A percentile compares a stretch with the other conserved stretches of the same genome.
These are phyloP conservation scores for Pocillopora meandrina DNA, from an alignment of 92 coral and sea anemone species.

Conservation along the genomic window DNA sequence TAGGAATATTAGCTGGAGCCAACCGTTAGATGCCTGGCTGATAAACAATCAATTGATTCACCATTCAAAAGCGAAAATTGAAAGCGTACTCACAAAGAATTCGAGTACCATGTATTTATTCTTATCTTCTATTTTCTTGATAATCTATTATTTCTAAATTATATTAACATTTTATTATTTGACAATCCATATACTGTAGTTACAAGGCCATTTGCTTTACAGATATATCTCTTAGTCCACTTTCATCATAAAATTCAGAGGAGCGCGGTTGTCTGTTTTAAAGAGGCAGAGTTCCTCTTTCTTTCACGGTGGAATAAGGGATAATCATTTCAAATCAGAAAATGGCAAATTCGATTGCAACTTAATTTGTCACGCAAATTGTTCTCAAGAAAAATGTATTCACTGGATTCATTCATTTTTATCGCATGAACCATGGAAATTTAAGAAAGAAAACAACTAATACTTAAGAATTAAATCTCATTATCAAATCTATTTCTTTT, in stretches of 20 bases:
- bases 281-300: not conserved
- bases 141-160: slow-evolving; percentile 43
- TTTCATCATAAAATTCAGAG: not conserved
- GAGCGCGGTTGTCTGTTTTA: too few species aligned
- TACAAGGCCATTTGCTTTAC: slow-evolving; percentile 33
- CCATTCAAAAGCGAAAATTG: slow-evolving; percentile 69
- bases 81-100: slow-evolving; percentile 67
- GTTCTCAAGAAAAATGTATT: too few species aligned
- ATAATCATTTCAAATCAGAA: too few species aligned
- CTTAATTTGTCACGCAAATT: too few species aligned
- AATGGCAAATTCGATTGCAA: too few species aligned
- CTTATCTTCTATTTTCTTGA: slow-evolving; percentile 45
- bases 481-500: slow-evolving; percentile 22
- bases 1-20: slow-evolving; percentile 17
- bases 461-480: not conserved
- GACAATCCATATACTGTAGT: slow-evolving; percentile 20
- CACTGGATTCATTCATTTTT: not conserved
- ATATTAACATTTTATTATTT: slow-evolving; percentile 20
- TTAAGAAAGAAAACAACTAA: not conserved
- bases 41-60: slow-evolving; percentile 57
- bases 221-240: slow-evolving; percentile 8
- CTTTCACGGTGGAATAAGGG: too few species aligned
- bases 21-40: slow-evolving; percentile 72
- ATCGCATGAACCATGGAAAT: not conserved
- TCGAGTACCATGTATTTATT: slow-evolving; percentile 82